Percentiles rank a stretch among this genome's conserved stretches.
phyloP scores from a whole-genome alignment of 2,888 invertebrate genomes.

The Adineta ricciae region DNA sequence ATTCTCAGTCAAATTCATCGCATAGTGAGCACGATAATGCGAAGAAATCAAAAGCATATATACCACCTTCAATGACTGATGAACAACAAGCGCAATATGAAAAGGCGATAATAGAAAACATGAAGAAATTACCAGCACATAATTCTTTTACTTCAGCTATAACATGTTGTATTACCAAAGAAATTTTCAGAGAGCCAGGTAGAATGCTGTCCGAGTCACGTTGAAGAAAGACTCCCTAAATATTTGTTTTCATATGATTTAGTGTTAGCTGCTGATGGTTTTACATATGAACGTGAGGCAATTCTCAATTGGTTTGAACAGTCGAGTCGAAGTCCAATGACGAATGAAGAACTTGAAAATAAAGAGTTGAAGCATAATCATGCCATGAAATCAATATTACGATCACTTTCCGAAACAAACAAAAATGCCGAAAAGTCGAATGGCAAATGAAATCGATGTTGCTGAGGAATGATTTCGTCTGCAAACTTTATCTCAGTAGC shows the following conservation, averaged over 20 bases:
- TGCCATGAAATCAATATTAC: not conserved
- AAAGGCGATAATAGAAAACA: not conserved
- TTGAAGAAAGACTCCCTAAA: no score
- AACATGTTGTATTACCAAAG: slow-evolving; percentile 11
- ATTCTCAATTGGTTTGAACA: not conserved
- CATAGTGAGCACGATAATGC: not conserved
- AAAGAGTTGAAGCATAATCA: not conserved
- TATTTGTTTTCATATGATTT: no score
- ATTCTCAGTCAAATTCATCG: no score
- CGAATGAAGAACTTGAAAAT: slow-evolving; percentile 11
- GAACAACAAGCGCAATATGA: not conserved
- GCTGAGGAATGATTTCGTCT: not conserved
- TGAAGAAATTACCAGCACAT: not conserved
- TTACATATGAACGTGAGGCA: not conserved
- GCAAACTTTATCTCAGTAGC: not conserved
- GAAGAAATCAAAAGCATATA: not conserved
- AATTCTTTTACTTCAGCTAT: not conserved
- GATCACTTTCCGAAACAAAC: not conserved
- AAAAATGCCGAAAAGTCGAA: not conserved
- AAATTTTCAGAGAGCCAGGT: not conserved
- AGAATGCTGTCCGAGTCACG: no score
- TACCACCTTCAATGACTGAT: not conserved
- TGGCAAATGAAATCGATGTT: not conserved
- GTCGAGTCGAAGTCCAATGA: not conserved
- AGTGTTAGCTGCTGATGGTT: not conserved